A percentile compares a stretch with the other conserved stretches of the same genome.
Evolutionary conservation across 64 coral and sea anemone species (phyloP).

Genomic region (Montipora efflorescens): DNA sequence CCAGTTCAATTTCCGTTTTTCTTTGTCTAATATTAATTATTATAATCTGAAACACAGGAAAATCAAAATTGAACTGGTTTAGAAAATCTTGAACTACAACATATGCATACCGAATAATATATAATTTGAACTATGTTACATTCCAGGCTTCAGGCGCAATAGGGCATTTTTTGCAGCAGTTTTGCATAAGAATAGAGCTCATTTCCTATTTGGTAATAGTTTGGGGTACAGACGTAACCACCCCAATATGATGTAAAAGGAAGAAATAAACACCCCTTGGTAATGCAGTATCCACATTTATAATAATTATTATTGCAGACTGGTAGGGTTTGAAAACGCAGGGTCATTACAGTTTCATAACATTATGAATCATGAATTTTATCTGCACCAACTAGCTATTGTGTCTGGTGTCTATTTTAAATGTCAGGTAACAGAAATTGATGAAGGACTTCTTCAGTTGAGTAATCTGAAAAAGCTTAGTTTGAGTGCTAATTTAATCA

Average conservation of each 20-base stretch:
- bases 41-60: not conserved
- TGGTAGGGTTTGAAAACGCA: not conserved
- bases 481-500: slow-evolving; percentile 91
- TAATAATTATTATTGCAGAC: not conserved
- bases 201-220: too few species aligned
- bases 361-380: not conserved
- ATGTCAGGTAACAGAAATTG: slow-evolving; percentile 90
- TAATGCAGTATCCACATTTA: not conserved
- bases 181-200: too few species aligned
- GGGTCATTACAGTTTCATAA: not conserved
- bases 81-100: too few species aligned
- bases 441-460: slow-evolving; percentile 93
- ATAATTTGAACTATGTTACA: too few species aligned
- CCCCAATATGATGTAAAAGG: too few species aligned
- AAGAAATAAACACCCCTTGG: too few species aligned
- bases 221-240: too few species aligned
- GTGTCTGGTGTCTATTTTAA: not conserved
- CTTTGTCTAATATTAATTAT: not conserved
- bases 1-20: too few species aligned
- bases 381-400: not conserved
- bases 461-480: slow-evolving; percentile 85
- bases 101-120: too few species aligned
- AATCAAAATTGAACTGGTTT: too few species aligned
- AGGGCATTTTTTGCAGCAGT: too few species aligned
- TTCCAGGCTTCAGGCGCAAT: too few species aligned